Base-by-base conservation (phyloP, 2,888 invertebrate genomes). In the Tolmerus cingulatus region DNA sequence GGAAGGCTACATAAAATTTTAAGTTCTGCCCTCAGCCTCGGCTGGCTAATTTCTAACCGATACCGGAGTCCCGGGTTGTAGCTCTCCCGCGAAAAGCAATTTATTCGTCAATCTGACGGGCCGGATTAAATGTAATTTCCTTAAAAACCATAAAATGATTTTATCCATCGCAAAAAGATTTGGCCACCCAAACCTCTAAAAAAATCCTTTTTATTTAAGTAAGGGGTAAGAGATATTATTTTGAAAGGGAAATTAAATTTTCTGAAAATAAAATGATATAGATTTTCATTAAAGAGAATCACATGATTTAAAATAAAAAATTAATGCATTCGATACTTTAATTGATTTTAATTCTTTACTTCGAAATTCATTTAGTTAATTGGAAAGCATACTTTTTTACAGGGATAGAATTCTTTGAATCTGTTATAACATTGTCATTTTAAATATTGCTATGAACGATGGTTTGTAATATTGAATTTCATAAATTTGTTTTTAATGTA, bases 1-100 rank as follows among this genome's bases (percentile, higher is more conserved):
- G 51, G 81, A 55, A 34, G 81, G 55, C 51, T 55, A 51, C 81
- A 81, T 81, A 23, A 81, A 81, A 81, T 55, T 81, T 51, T 51
- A 55, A 81, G 51, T 51, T 55, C n/a, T 37, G 34, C 30, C 76
- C 40, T 27, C 76, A 27, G 12, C 37, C 37, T 37, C 5, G 5
- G n/a, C 19, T n/a, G 34, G 37, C 76, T 37, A 76, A 76, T 76
- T 76, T 66, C 23, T 66, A 66, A 66, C 8, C 51, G 51, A 51
- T 51, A 5, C 51, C 9, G 3, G 57, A 23, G 2, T 12, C 12
- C 12, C 27, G 66, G 23, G 27, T 27, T 66, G 8, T 19, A 27
- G 19, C 23, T 66, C 12, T 9, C 66, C 27, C 66, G 66, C 9
- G 12, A 12, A 40, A 23, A 4, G 66, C 66, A 66, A 66, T 66